Evolutionary conservation across 2,797 vertebrate species (phyloP).

Genomic region (Parauchenoglanis ngamensis): DNA sequence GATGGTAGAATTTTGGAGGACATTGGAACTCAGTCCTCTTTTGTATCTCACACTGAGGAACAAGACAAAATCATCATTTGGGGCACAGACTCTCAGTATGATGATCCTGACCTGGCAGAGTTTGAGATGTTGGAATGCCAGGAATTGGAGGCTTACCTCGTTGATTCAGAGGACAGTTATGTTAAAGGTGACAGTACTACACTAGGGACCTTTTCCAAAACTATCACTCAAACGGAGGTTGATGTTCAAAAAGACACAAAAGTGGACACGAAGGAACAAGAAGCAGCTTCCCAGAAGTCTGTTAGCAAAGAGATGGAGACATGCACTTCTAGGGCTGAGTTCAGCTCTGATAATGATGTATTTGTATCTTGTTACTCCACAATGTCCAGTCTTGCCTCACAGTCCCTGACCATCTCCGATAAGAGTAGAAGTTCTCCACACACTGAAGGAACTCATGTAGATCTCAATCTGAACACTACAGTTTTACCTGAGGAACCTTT

Average conservation of each 20-base stretch:
- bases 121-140: constrained; percentile 81
- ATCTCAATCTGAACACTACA: constrained; percentile 71
- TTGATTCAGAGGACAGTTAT: constrained; percentile 69
- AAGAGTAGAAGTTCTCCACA: constrained; percentile 60
- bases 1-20: constrained; percentile 60
- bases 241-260: constrained; percentile 24
- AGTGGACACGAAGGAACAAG: constrained; percentile 50
- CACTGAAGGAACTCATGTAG: constrained; percentile 54
- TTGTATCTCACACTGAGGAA: constrained; percentile 68
- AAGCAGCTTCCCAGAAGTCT: constrained; percentile 47
- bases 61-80: constrained; percentile 76
- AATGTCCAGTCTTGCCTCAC: constrained; percentile 71
- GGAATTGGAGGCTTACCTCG: constrained; percentile 76
- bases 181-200: constrained; percentile 61
- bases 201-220: constrained; percentile 31
- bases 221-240: constrained; percentile 39
- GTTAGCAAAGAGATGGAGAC: constrained; percentile 60
- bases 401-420: constrained; percentile 78
- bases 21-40: constrained; percentile 63
- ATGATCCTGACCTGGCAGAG: constrained; percentile 78
- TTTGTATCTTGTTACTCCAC: constrained; percentile 76
- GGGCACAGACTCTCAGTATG: constrained; percentile 74
- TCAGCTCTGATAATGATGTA: constrained; percentile 74
- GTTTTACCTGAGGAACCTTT: constrained; percentile 63
- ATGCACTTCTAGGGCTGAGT: constrained; percentile 61